phyloP scores from a whole-genome alignment of 2,113 vertebrate species.

The Salvelinus alpinus region DNA sequence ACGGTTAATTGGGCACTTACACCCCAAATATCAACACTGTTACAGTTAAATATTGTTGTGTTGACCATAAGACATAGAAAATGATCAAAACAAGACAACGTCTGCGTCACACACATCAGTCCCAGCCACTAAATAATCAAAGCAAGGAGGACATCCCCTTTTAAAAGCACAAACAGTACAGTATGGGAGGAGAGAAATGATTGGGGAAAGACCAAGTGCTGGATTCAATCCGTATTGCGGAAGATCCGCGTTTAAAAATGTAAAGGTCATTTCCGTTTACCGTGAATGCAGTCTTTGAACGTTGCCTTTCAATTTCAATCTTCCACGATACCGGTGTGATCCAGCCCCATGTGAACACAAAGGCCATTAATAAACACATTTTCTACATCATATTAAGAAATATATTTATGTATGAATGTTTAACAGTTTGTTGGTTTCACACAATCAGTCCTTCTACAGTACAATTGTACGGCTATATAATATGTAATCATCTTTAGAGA shows the following conservation, averaged over 20 bases:
- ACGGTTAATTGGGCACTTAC: slow-evolving; percentile 6
- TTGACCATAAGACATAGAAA: slow-evolving; percentile 45
- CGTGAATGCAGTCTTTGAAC: too few relatives aligned
- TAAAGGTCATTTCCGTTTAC: too few relatives aligned
- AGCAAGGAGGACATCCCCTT: slow-evolving; percentile 39
- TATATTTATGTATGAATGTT: slow-evolving; percentile 4
- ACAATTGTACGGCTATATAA: slow-evolving; percentile 14
- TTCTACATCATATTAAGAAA: slow-evolving; percentile 22
- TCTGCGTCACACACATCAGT: slow-evolving; percentile 23
- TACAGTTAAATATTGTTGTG: slow-evolving; percentile 11
- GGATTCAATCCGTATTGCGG: too few relatives aligned
- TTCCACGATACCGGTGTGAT: too few relatives aligned
- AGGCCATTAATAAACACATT: slow-evolving; percentile 53
- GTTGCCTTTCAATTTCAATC: too few relatives aligned
- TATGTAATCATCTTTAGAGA: background rate
- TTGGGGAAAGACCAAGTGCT: slow-evolving; percentile 26
- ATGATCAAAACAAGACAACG: slow-evolving; percentile 5
- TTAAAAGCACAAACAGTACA: slow-evolving; percentile 35
- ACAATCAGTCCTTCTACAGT: slow-evolving; percentile 8
- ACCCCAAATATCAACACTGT: slow-evolving; percentile 26
- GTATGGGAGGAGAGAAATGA: slow-evolving; percentile 39
- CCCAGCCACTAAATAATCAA: slow-evolving; percentile 51
- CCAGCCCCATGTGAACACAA: slow-evolving; percentile 1
- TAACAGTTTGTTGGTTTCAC: slow-evolving; percentile 23
- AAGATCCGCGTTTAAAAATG: too few relatives aligned